phyloP scores from a whole-genome alignment of 2,797 vertebrate species.

The Enteromius trimaculatus region DNA sequence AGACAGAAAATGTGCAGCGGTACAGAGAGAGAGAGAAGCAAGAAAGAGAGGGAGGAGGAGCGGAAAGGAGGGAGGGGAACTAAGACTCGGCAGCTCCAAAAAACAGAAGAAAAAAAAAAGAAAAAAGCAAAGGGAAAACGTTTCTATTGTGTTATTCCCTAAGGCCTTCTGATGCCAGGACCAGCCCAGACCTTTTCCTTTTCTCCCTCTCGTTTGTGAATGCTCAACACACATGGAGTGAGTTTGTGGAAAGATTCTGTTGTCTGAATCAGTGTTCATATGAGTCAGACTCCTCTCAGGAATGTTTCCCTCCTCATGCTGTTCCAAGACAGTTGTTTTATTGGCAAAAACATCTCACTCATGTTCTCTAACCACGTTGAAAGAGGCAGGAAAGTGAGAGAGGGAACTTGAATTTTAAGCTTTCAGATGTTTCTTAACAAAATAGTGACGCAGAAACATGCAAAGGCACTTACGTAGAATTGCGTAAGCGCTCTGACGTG shows the following conservation, averaged over 20 bases:
- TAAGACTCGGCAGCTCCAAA: constrained; percentile 36
- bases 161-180: constrained; percentile 58
- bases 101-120: constrained; percentile 38
- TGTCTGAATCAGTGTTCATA: constrained; percentile 39
- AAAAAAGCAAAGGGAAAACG: constrained; percentile 50
- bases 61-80: constrained; percentile 58
- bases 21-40: constrained; percentile 56
- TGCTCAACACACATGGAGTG: constrained; percentile 69
- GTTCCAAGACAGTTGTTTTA: constrained; percentile 35
- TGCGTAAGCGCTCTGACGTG: background rate
- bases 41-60: constrained; percentile 61
- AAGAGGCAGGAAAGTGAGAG: background rate
- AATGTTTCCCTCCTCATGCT: constrained; percentile 20
- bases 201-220: constrained; percentile 58
- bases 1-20: constrained; percentile 49
- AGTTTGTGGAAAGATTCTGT: constrained; percentile 64
- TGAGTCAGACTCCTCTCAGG: constrained; percentile 47
- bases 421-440: constrained; percentile 17
- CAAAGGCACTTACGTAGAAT: constrained; percentile 14
- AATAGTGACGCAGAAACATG: constrained; percentile 29
- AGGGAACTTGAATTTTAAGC: background rate
- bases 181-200: constrained; percentile 56
- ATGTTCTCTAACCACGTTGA: constrained; percentile 15
- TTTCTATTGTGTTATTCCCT: constrained; percentile 70
- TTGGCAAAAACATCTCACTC: constrained; percentile 43